Evolutionary conservation across 2,888 invertebrate species (phyloP), one percentile per base, ranked within the genome.

Genomic region (Melanophora roralis): DNA sequence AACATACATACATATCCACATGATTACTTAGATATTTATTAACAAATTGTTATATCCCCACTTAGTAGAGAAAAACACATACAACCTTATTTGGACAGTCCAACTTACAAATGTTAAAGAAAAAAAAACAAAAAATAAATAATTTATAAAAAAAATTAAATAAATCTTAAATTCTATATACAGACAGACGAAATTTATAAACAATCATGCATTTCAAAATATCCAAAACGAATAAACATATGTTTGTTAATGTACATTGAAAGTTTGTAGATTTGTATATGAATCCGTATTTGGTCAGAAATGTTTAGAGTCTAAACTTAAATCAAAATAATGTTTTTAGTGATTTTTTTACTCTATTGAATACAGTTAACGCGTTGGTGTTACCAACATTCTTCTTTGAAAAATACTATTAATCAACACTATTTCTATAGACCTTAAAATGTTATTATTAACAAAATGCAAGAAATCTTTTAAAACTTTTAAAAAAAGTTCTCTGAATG

Each of bases 301-400:
- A 77, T 65, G 65, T 60, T 47, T 27, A 36, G 32, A 36, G 51
- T n/a, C 32, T 34, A 73, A 74, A 67, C 38, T 53, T 65, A 55
- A 47, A 47, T 53, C 64, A 53, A 67, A 47, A 45, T 60, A 72
- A 53, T 60, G 60, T 45, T 53, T 16, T 27, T 57, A 43, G 53
- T 34, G 38, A 45, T n/a, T 16, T 21, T 9, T 53, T 40, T 67
- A 12, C 36, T 49, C 11, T 7, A 4, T 21, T 27, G 38, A 64
- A 34, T 65, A 38, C 74, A 82, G 82, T 84, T 82, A 83, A 85
- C 85, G 86, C 87, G 87, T 87, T 86, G 87, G 86, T 86, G 87
- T 86, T 80, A 80, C 77, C 68, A 73, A 53, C 23, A 62, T 69
- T 72, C 69, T 65, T 82, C 83, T 83, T 0, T 9, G 3, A 49